Conservation (phyloP, 2,113 vertebrate genomes). For the Pagrus major region DNA sequence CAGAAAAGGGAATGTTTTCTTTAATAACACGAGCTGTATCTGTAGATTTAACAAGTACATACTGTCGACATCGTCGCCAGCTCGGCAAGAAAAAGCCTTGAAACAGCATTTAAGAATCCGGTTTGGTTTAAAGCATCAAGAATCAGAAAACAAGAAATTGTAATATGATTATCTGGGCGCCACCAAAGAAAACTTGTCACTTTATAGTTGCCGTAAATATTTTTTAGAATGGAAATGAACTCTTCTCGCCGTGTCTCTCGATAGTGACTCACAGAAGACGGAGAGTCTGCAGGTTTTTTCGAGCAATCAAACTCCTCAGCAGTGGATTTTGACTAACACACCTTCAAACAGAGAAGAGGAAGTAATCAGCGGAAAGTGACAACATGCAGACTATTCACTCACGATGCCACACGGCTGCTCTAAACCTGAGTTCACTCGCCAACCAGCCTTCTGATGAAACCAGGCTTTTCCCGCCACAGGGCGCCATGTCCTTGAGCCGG, state of each 20-base stretch:
- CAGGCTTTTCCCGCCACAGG: not conserved
- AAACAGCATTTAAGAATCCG: not conserved
- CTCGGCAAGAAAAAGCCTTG: not conserved
- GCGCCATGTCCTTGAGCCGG: not conserved
- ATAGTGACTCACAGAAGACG: not conserved
- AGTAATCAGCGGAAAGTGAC: conserved; percentile 30
- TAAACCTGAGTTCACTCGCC: not conserved
- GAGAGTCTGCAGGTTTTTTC: conserved; percentile 21
- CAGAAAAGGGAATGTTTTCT: not conserved
- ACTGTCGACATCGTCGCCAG: not conserved
- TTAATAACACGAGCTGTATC: not conserved
- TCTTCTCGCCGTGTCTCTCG: not conserved
- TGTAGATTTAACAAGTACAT: not conserved
- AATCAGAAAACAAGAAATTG: too few relatives aligned
- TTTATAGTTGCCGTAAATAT: not conserved
- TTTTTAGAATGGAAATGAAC: not conserved
- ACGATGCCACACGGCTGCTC: not conserved
- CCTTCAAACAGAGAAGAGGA: conserved; percentile 27
- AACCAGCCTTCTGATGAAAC: fast-evolving
- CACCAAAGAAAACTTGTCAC: not conserved
- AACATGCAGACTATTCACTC: not conserved
- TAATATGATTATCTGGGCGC: not conserved
- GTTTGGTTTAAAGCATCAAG: not conserved
- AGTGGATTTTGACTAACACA: conserved; percentile 18
- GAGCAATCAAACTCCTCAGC: conserved; percentile 29